Evolutionary conservation across 1,140 invertebrate genomes (phyloP).

Genomic region (Drosophila ercepeae): DNA sequence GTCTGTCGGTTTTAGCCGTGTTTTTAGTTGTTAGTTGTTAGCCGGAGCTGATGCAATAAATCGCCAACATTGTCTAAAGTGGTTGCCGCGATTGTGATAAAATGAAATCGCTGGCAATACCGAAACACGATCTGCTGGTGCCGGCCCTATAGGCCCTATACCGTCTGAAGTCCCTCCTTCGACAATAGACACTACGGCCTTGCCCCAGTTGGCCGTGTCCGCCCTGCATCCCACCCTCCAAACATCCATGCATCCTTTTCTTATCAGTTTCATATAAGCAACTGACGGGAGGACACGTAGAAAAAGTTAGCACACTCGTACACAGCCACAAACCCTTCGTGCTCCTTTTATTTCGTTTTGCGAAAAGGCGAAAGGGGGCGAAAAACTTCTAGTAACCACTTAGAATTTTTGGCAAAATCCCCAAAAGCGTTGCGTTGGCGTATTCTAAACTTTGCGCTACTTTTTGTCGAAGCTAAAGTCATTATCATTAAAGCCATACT

Average conservation of each 20-base stretch:
- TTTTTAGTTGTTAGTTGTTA: slow-evolving; percentile 41
- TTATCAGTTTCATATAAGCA: slow-evolving; percentile 71
- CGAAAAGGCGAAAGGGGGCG: not conserved
- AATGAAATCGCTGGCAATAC: slow-evolving; percentile 61
- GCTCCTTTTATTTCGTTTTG: slow-evolving; percentile 40
- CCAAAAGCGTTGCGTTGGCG: slow-evolving; percentile 73
- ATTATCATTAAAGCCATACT: slow-evolving; percentile 80
- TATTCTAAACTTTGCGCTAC: slow-evolving; percentile 77
- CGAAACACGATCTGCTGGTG: slow-evolving; percentile 35
- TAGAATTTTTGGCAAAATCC: slow-evolving; percentile 67
- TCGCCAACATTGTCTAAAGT: slow-evolving; percentile 64
- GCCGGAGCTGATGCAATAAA: slow-evolving; percentile 65
- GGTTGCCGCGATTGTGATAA: slow-evolving; percentile 59
- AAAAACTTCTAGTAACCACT: slow-evolving; percentile 63
- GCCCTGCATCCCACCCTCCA: not conserved
- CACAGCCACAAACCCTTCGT: slow-evolving; percentile 4
- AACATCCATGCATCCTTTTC: slow-evolving; percentile 22
- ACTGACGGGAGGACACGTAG: slow-evolving; percentile 55
- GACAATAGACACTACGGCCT: slow-evolving; percentile 29
- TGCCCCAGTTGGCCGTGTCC: slow-evolving; percentile 35
- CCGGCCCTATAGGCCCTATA: slow-evolving; percentile 1
- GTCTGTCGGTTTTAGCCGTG: slow-evolving; percentile 33
- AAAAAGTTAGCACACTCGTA: slow-evolving; percentile 53
- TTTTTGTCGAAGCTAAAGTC: slow-evolving; percentile 75
- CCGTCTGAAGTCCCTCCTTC: slow-evolving; percentile 16